Evolutionary conservation across 1,140 invertebrate species (phyloP).

Genomic region (Condylostylus longicornis): DNA sequence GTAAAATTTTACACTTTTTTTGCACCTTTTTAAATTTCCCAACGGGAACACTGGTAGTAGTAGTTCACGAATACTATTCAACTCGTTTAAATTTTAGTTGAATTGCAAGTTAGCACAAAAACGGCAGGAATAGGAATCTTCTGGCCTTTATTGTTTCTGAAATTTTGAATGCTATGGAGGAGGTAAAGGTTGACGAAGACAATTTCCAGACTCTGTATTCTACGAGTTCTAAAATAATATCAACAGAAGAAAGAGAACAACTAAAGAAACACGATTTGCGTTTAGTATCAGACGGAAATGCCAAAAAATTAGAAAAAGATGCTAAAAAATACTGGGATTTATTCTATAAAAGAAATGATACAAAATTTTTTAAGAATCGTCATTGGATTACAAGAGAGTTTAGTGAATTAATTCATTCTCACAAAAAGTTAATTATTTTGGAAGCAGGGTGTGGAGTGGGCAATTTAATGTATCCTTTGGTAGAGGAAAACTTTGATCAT

Average conservation of each 20-base stretch:
- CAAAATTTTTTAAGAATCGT: slow-evolving; percentile 88
- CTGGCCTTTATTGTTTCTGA: no score
- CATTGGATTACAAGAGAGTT: slow-evolving; percentile 96
- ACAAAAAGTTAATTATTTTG: slow-evolving; percentile 38
- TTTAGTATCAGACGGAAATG: slow-evolving; percentile 60
- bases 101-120: no score
- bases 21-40: no score
- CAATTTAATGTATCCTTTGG: slow-evolving; percentile 86
- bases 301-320: slow-evolving; percentile 67
- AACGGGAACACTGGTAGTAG: no score
- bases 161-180: no score
- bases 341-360: slow-evolving; percentile 91
- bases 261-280: slow-evolving; percentile 53
- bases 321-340: slow-evolving; percentile 92
- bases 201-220: no score
- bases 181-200: no score
- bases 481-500: slow-evolving; percentile 50
- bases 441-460: slow-evolving; percentile 97
- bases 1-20: no score
- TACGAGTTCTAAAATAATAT: no score
- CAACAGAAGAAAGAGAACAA: slow-evolving; percentile 43
- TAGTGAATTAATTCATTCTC: slow-evolving; percentile 54
- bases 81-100: no score
- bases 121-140: no score
- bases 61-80: no score